These are phyloP conservation scores for Heliconius eleuchia DNA, from an alignment of 1,140 invertebrate species.

Conservation along the genomic window DNA sequence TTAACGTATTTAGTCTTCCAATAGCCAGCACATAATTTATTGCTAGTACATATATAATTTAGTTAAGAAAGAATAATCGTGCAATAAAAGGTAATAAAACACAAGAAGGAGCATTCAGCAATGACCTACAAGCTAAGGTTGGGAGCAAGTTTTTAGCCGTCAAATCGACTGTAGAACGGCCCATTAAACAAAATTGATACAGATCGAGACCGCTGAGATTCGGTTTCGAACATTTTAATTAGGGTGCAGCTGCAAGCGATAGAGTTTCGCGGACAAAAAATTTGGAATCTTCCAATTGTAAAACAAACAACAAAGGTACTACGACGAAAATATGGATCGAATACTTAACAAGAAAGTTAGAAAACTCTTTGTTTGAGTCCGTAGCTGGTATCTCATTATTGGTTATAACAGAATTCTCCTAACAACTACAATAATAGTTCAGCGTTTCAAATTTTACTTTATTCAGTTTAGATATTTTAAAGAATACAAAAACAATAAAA, in stretches of 20 bases:
- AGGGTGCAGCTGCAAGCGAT: slow-evolving; percentile 54
- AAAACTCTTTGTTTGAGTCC: not conserved
- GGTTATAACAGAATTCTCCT: not conserved
- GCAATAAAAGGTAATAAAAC: not conserved
- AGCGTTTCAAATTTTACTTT: not conserved
- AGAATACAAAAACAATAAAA: not conserved
- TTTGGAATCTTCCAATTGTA: slow-evolving; percentile 22
- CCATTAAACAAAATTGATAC: slow-evolving; percentile 78
- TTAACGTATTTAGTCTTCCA: not conserved
- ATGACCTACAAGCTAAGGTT: slow-evolving; percentile 36
- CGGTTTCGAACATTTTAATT: slow-evolving; percentile 76
- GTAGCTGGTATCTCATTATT: not conserved
- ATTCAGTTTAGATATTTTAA: not conserved
- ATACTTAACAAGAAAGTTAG: slow-evolving; percentile 9
- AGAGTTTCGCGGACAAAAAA: slow-evolving; percentile 50
- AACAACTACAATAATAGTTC: not conserved
- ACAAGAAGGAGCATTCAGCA: slow-evolving; percentile 27
- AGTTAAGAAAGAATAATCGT: not conserved
- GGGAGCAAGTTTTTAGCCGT: slow-evolving; percentile 46
- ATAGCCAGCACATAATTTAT: not conserved
- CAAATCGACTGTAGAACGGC: slow-evolving; percentile 52
- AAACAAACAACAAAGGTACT: slow-evolving; percentile 21
- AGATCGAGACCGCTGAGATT: slow-evolving; percentile 63
- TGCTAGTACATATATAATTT: not conserved
- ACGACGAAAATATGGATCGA: not conserved